Percentiles rank a stretch among this genome's conserved stretches.
Evolutionary conservation across 2,888 invertebrate genomes (phyloP).

Genomic region (Drosophila hamatofila): DNA sequence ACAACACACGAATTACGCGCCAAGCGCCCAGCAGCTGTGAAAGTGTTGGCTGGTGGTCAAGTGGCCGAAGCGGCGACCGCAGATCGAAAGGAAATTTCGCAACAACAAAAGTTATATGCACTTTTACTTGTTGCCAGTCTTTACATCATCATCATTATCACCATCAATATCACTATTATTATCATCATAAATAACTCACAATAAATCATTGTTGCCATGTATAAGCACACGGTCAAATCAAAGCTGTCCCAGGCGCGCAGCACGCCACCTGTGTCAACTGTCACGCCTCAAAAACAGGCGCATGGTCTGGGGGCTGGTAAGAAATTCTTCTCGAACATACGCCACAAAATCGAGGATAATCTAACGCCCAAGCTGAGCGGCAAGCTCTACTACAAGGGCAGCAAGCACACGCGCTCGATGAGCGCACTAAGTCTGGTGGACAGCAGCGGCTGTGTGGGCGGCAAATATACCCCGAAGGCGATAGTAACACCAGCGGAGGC

Average conservation of each 20-base stretch:
- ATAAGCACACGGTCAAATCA: conserved; percentile 72
- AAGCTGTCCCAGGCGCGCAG: conserved; percentile 66
- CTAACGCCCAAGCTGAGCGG: conserved; percentile 82
- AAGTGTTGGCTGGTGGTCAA: conserved; percentile 62
- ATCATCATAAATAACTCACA: conserved; percentile 14
- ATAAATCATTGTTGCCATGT: conserved; percentile 50
- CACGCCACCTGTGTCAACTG: conserved; percentile 32
- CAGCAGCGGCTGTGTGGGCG: conserved; percentile 59
- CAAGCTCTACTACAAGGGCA: conserved; percentile 81
- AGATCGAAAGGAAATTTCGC: conserved; percentile 67
- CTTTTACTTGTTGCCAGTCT: conserved; percentile 66
- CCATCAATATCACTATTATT: conserved; percentile 12
- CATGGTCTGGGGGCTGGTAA: conserved; percentile 65
- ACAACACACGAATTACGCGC: conserved; percentile 66
- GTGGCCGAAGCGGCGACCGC: conserved; percentile 33
- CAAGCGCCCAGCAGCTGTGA: conserved; percentile 63
- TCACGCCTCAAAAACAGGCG: conserved; percentile 39
- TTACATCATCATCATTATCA: conserved; percentile 56
- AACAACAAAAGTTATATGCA: conserved; percentile 63
- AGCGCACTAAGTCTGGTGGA: conserved; percentile 70
- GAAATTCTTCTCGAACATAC: conserved; percentile 83
- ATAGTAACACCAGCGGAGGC: background rate
- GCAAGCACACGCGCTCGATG: conserved; percentile 81
- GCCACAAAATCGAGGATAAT: conserved; percentile 85
- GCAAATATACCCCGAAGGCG: conserved; percentile 66